Conservation (phyloP, 2,113 vertebrate genomes). For the Chloroceryle aenea region DNA sequence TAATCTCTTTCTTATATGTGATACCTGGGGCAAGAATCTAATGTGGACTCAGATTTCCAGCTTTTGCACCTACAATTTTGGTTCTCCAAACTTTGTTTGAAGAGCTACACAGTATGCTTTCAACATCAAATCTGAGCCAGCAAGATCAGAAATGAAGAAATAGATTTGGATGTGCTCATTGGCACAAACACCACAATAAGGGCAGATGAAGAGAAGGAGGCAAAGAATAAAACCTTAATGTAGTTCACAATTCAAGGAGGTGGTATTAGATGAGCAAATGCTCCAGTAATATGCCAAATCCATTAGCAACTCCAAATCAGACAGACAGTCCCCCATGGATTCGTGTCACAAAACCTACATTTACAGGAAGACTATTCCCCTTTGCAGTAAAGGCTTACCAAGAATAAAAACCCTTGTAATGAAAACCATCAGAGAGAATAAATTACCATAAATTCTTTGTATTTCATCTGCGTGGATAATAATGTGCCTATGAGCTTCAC, state of each 20-base stretch:
- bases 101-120: neutral
- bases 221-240: neutral
- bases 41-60: neutral
- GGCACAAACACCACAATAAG: neutral
- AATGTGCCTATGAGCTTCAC: neutral
- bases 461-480: neutral
- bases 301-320: conserved; percentile 30
- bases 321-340: conserved; percentile 5
- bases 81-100: neutral
- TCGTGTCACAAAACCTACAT: conserved; percentile 47
- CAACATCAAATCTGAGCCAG: neutral
- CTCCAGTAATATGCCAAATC: neutral
- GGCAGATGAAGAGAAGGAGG: neutral
- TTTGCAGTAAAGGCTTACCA: conserved; percentile 25
- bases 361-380: conserved; percentile 33
- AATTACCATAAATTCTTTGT: conserved; percentile 59
- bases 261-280: conserved; percentile 1
- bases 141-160: neutral
- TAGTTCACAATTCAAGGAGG: neutral
- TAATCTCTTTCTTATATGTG: neutral
- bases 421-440: conserved; percentile 49
- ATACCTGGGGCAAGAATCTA: neutral
- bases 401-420: conserved; percentile 45
- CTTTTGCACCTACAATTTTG: neutral
- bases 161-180: neutral